Evolutionary conservation across 92 coral and sea anemone genomes (phyloP), one percentile per base, ranked within the genome.

Genomic region (Isaurus tuberculatus): DNA sequence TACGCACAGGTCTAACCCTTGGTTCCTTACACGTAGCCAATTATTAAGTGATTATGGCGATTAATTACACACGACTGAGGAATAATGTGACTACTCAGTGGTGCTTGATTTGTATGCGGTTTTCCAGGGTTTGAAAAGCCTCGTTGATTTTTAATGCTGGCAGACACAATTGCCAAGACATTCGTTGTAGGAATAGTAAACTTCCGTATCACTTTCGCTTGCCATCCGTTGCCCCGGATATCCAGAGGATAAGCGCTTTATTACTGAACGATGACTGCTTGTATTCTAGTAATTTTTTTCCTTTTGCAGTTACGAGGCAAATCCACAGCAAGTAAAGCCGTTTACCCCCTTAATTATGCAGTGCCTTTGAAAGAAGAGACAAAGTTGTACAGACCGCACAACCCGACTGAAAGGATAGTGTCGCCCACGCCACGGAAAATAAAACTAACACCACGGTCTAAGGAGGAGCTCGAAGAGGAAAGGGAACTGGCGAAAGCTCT

Each of bases 401-500:
- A 29, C n/a, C 82, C 82, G 17, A 77, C 82, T 33, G 49, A 8
- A 1, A 27, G 34, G 51, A 23, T 58, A 25, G 26, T 13, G 75
- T 15, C 48, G 20, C 93, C 86, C 40, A 88, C 90, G 46, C 83
- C 90, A n/a, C 81, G 91, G 61, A 58, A 86, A 42, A 81, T 84
- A 8, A 75, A 89, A 65, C 28, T 83, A 1, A 85, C 88, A 40
- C 91, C 87, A 10, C 79, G 73, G 61, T 86, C 84, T 4, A 87
- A 87, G 28, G 83, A 87, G 53, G 90, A 73, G 44, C 70, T 89
- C 36, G 73, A 79, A 34, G 94, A 93, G 10, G 94, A 93, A 51
- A 91, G 63, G 78, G 98, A 93, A 82, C 90, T 93, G 15, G 98
- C 98, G 1, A 89, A 83, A 23, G 98, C 98, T 2, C 72, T 93